Percentiles rank a stretch among this genome's conserved stretches.
Conservation (phyloP, 2,113 vertebrate species). For the Corvus moneduloides region DNA sequence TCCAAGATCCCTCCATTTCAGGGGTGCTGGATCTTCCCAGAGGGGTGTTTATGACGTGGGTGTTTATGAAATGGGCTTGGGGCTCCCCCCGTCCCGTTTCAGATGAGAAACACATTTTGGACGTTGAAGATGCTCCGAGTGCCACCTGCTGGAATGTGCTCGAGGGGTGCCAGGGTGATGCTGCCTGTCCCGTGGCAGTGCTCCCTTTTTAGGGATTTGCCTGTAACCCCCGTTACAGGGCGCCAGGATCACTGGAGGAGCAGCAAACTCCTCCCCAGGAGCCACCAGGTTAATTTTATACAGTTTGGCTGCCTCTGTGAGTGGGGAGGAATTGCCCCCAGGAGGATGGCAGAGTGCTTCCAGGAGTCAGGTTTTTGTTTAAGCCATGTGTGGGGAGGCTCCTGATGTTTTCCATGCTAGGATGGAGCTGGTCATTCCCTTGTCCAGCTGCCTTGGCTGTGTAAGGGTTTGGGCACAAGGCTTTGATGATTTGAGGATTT, state of each 20-base stretch:
- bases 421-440: neutral
- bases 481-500: neutral
- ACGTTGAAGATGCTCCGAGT: neutral
- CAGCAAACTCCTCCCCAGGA: neutral
- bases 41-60: neutral
- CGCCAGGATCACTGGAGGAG: neutral
- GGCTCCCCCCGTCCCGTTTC: neutral
- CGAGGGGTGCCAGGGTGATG: neutral
- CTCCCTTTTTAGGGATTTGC: neutral
- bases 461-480: neutral
- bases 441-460: neutral
- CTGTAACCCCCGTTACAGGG: neutral
- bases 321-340: neutral
- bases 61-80: neutral
- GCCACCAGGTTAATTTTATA: neutral
- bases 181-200: neutral
- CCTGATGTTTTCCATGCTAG: rapidly evolving
- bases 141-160: conserved; percentile 56
- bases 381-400: neutral
- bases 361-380: neutral
- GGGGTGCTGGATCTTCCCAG: neutral
- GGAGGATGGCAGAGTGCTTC: neutral
- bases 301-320: neutral
- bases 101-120: neutral
- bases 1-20: neutral